These are phyloP conservation scores for Episyrphus balteatus DNA, from an alignment of 1,140 invertebrate species.

Conservation along the genomic window DNA sequence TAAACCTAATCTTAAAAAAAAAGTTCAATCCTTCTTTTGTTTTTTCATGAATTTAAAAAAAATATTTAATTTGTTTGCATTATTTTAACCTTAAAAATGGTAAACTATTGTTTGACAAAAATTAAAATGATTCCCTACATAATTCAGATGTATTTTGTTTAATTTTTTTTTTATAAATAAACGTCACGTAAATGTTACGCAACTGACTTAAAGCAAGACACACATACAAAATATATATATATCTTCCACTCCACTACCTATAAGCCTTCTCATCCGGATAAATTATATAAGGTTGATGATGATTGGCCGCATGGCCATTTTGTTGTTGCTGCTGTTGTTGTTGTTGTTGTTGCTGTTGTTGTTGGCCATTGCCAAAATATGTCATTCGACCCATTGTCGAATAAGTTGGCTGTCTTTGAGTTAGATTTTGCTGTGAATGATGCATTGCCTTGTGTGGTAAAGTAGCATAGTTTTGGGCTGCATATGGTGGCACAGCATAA, in stretches of 20 bases:
- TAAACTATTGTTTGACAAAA: too few species aligned
- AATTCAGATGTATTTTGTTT: too few species aligned
- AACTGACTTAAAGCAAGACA: conserved; percentile 25
- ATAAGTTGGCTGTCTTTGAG: conserved; percentile 41
- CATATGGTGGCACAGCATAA: conserved; percentile 41
- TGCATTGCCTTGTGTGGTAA: conserved; percentile 47
- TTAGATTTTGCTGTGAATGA: conserved; percentile 40
- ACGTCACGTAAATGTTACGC: conserved; percentile 22
- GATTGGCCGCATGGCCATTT: too few species aligned
- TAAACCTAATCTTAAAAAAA: too few species aligned
- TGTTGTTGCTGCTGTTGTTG: conserved; percentile 17
- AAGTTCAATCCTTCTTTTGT: too few species aligned
- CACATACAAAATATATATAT: conserved; percentile 2
- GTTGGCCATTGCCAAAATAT: conserved; percentile 21
- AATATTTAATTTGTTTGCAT: too few species aligned
- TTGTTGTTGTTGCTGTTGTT: conserved; percentile 21
- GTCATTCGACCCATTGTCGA: conserved; percentile 37
- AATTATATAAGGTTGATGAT: conserved; percentile 31
- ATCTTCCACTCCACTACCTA: conserved; percentile 18
- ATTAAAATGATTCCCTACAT: too few species aligned
- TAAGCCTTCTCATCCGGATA: conserved; percentile 36
- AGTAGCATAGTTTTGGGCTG: conserved; percentile 45
- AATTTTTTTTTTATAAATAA: conserved; percentile 24
- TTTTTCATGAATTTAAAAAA: conserved; percentile 20
- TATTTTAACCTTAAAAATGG: too few species aligned